A percentile compares a stretch with the other conserved stretches of the same genome.
Conservation (phyloP, 2,113 vertebrate genomes). For the Etheostoma spectabile region DNA sequence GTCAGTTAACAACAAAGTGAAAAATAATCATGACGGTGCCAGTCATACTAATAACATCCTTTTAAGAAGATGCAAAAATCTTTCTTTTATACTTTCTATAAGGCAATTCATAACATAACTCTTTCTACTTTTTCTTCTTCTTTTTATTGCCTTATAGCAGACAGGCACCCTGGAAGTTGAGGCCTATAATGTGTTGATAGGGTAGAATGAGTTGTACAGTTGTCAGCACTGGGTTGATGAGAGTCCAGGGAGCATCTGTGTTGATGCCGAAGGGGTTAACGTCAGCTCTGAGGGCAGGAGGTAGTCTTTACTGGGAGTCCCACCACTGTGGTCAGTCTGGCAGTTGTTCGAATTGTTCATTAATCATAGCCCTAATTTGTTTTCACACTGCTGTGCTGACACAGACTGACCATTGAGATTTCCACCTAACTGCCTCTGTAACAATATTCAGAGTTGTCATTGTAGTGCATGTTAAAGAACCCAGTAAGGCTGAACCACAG, state of each 20-base stretch:
- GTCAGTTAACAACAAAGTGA: slow-evolving; percentile 44
- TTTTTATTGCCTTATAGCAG: background rate
- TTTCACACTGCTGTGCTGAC: slow-evolving; percentile 74
- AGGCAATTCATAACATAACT: slow-evolving; percentile 4
- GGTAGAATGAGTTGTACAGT: slow-evolving; percentile 54
- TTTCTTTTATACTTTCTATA: too few species aligned
- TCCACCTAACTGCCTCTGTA: too few species aligned
- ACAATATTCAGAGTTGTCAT: slow-evolving; percentile 44
- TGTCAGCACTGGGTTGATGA: slow-evolving; percentile 70
- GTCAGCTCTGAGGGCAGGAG: slow-evolving; percentile 74
- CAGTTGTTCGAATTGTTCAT: slow-evolving; percentile 88
- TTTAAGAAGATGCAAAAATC: slow-evolving; percentile 11
- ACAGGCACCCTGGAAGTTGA: slow-evolving; percentile 17
- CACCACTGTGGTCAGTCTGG: slow-evolving; percentile 86
- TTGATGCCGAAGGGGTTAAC: slow-evolving; percentile 74
- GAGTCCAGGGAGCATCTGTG: slow-evolving; percentile 67
- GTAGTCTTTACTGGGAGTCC: slow-evolving; percentile 81
- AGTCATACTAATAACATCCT: slow-evolving; percentile 41
- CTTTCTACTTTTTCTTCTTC: background rate
- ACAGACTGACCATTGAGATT: too few species aligned
- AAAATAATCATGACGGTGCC: slow-evolving; percentile 38
- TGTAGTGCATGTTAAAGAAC: slow-evolving; percentile 16
- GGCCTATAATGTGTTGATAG: slow-evolving; percentile 52
- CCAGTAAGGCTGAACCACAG: slow-evolving; percentile 14
- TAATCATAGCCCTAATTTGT: slow-evolving; percentile 89